Evolutionary conservation across 2,888 invertebrate species (phyloP).

Genomic region (Papilio elwesi): DNA sequence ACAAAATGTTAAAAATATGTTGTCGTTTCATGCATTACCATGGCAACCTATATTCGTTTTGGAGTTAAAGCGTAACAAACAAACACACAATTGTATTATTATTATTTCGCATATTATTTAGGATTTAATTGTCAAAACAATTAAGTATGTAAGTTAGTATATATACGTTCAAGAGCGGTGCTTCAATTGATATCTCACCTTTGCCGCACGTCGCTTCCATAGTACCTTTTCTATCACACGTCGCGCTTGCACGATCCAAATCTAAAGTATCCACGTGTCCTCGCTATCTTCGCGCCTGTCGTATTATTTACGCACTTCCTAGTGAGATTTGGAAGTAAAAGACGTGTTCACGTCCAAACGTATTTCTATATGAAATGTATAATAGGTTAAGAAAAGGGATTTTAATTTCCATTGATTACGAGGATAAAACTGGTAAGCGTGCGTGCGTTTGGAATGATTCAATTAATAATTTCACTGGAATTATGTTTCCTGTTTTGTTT

Average conservation of each 20-base stretch:
- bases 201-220: constrained; percentile 2
- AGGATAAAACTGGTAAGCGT: too few species aligned
- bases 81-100: too few species aligned
- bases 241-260: constrained; percentile 20
- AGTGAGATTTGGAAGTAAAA: background rate
- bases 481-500: background rate
- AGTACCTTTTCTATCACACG: constrained; percentile 27
- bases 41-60: too few species aligned
- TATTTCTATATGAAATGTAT: background rate
- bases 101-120: too few species aligned
- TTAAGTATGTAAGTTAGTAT: too few species aligned
- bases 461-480: background rate
- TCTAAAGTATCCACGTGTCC: constrained; percentile 27
- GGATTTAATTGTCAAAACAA: too few species aligned
- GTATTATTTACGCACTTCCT: constrained; percentile 11
- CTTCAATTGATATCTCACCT: constrained; percentile 17
- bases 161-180: constrained; percentile 9
- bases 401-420: too few species aligned
- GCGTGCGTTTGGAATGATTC: background rate
- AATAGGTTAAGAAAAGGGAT: background rate
- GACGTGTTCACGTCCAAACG: background rate
- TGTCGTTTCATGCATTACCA: too few species aligned
- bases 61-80: too few species aligned
- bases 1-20: too few species aligned
- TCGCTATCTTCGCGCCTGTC: constrained; percentile 4